Conservation (phyloP, 1,140 invertebrate species). For the Streblospio benedicti region DNA sequence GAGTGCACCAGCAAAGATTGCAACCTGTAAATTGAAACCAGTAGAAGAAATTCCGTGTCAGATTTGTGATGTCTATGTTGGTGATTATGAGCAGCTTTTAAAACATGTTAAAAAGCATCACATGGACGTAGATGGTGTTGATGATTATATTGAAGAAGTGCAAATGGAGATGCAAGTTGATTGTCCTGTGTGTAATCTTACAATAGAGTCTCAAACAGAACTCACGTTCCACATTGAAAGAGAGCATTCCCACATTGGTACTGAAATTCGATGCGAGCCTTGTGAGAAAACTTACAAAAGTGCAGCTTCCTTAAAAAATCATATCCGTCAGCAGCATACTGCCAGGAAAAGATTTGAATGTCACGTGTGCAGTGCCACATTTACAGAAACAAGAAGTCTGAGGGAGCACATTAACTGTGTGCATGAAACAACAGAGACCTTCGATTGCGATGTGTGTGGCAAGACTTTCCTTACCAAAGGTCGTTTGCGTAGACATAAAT, state of each 20-base stretch:
- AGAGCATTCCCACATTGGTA: neutral
- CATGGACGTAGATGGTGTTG: neutral
- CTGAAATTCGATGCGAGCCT: neutral
- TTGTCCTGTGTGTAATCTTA: conserved; percentile 10
- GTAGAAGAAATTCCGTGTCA: neutral
- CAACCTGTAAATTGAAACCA: neutral
- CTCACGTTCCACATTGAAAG: conserved; percentile 3
- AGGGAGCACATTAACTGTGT: neutral
- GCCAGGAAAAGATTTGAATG: neutral
- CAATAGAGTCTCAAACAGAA: neutral
- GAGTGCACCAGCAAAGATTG: neutral
- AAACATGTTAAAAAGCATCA: conserved; percentile 10
- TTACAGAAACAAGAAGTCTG: neutral
- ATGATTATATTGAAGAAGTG: conserved; percentile 13
- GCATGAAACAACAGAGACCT: neutral
- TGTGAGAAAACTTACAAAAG: neutral
- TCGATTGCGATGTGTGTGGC: conserved; percentile 8
- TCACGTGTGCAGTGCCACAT: neutral
- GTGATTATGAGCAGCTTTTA: neutral
- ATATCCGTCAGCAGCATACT: neutral
- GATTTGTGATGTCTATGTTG: neutral
- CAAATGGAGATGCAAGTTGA: neutral
- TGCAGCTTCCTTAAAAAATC: neutral
- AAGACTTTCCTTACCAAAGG: neutral
- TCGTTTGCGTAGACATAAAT: neutral